Evolutionary conservation across 2,113 vertebrate genomes (phyloP), one percentile per base, ranked within the genome.

Genomic region (Grantiella picta): DNA sequence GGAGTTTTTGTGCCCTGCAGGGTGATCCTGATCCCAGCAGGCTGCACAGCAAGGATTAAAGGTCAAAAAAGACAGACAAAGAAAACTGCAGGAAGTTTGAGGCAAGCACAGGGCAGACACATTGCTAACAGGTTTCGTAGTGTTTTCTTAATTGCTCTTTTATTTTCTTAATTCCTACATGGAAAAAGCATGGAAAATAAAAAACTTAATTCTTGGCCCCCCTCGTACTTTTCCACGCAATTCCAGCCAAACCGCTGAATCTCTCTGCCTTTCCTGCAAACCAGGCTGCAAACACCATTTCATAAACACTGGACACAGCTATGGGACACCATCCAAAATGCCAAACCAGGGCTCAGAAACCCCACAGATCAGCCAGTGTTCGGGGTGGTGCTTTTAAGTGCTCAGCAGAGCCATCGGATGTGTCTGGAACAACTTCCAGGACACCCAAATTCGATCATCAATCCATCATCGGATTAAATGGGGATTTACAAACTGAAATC

Each of bases 331-430:
- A 3, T 47, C 79, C 76, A 45, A 88, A 72, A 45, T 5, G 10
- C 71, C 79, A 82, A 53, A 56, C 8, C 27, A 49, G 49, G 7
- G 24, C 66, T 87, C 12, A 18, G 47, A 50, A 92, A 75, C 12
- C 29, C 47, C 29, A 81, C 60, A 86, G 53, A 47, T 17, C 54
- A 47, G 19, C 7, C 70, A 69, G 71, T 27, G 83, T 33, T 36
- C 1, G 1, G 68, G 40, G 7, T 10, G 20, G 28, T 57, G 35
- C 35, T 56, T 36, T 28, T 24, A 47, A 31, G 18, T 8, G 44
- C 70, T 47, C 6, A 0, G 63, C 22, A 8, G 40, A 86, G 66
- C 40, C 21, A 0, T 15, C 3, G 8, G 36, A 50, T 1, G 1
- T 3, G 11, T 12, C 42, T 2, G 1, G 27, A 33, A 31, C 23